Evolutionary conservation across 2,797 vertebrate genomes (phyloP).

Genomic region (Naso thynnoides): DNA sequence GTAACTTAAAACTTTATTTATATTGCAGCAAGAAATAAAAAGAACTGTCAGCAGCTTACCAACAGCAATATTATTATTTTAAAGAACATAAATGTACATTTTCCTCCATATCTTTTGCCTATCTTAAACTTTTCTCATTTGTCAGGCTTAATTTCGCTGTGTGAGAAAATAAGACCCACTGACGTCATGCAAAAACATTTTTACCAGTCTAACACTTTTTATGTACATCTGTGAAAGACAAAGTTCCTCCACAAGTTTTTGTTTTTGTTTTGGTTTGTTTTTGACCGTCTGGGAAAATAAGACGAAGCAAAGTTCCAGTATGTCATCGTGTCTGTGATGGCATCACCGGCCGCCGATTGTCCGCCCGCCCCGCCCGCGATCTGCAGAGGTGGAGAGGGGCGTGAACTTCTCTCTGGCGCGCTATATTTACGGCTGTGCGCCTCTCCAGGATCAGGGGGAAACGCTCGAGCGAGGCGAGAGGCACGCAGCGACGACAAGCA

Average conservation of each 20-base stretch:
- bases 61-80: background rate
- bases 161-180: background rate
- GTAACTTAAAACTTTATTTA: background rate
- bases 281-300: conserved; percentile 34
- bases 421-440: conserved; percentile 76
- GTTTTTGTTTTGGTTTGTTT: background rate
- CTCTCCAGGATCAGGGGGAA: conserved; percentile 40
- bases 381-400: conserved; percentile 70
- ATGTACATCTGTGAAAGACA: background rate
- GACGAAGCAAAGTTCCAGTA: conserved; percentile 67
- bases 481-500: conserved; percentile 28
- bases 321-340: conserved; percentile 72
- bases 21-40: background rate
- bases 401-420: conserved; percentile 56
- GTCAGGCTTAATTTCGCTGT: background rate
- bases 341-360: conserved; percentile 77
- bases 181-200: background rate
- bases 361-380: conserved; percentile 44
- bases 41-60: too few relatives aligned
- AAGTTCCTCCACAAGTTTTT: background rate
- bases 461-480: conserved; percentile 35
- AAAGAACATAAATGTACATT: background rate
- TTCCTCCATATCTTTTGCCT: background rate
- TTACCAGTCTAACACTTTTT: background rate
- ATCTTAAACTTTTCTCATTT: background rate